phyloP scores from a whole-genome alignment of 2,888 invertebrate genomes.

The Eristalis tenax region DNA sequence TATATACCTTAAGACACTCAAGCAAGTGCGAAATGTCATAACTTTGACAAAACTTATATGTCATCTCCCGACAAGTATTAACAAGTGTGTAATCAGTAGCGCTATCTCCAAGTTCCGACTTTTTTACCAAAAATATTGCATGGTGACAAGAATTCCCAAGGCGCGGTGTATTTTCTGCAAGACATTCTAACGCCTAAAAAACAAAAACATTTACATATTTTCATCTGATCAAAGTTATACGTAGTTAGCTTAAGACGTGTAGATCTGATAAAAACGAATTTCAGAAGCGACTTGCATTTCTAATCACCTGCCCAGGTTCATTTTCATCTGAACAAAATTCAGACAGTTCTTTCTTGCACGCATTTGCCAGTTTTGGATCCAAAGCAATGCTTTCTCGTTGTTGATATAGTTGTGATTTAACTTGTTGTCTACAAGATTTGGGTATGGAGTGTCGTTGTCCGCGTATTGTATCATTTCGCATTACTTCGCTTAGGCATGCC shows the following conservation, averaged over 20 bases:
- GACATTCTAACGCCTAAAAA: constrained; percentile 89
- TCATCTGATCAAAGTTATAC: not conserved
- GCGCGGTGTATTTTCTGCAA: constrained; percentile 85
- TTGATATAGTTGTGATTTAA: constrained; percentile 94
- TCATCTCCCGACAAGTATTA: constrained; percentile 92
- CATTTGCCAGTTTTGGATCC: constrained; percentile 91
- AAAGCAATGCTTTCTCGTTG: constrained; percentile 93
- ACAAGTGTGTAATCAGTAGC: constrained; percentile 92
- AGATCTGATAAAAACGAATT: constrained; percentile 8
- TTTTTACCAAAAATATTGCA: constrained; percentile 91
- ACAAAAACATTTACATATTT: not conserved
- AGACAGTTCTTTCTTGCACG: constrained; percentile 90
- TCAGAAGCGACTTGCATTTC: constrained; percentile 77
- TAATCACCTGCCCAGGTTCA: constrained; percentile 84
- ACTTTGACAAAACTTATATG: constrained; percentile 91
- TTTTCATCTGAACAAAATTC: constrained; percentile 87
- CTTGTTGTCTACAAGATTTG: constrained; percentile 94
- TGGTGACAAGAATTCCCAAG: constrained; percentile 88
- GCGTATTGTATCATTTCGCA: constrained; percentile 92
- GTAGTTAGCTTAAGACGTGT: not conserved
- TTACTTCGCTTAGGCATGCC: constrained; percentile 87
- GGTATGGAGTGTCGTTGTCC: constrained; percentile 90
- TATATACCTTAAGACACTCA: constrained; percentile 90
- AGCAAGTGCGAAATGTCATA: constrained; percentile 87
- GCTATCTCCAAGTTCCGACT: constrained; percentile 92